Base-by-base conservation (phyloP, 1,140 invertebrate genomes). In the Drosophila novamexicana region DNA sequence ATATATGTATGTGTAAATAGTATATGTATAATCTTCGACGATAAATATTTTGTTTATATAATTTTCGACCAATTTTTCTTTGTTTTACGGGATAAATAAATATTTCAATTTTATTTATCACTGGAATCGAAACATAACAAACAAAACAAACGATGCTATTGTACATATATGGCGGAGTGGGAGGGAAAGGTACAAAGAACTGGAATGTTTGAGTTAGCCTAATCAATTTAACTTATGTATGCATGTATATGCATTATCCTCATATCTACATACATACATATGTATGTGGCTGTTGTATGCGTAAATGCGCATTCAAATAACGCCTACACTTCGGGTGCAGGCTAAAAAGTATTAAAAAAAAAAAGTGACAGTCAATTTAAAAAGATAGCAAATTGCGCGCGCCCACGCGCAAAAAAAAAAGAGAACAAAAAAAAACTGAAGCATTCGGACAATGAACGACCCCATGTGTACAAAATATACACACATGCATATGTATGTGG, bases 341-440 rank as follows among this genome's bases (percentile, higher is more conserved):
- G 9, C 14, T 29, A 36, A 12, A 36, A 37, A 12, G 7, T 18
- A 22, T 5, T 1, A 40, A 40, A 16, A 14, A 14, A 39, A 54
- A 39, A 39, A 52, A 52, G 44, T 36, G 18, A 47, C 47, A 50
- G 29, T 40, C 18, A 49, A 39, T 42, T 57, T 12, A 58, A 56
- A 56, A 12, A 1, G 6, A 42, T 16, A 14, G 22, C 54, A 49
- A 68, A 63, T 75, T 71, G 62, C 61, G 32, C 49, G 50, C 74
- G 77, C 81, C 78, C 75, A 86, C 78, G 70, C 64, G 39, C 10
- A 49, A 36, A 54, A 12, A 36, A 14, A 29, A 44, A 36, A 22
- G 2, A 22, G 1, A 18, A 1, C 1, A 18, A 42, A 39, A 42
- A 66, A 56, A 39, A 67, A 36, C 3, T 54, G 7, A 73, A 68